phyloP scores from a whole-genome alignment of 2,888 invertebrate genomes.

The Campoletis raptor region DNA sequence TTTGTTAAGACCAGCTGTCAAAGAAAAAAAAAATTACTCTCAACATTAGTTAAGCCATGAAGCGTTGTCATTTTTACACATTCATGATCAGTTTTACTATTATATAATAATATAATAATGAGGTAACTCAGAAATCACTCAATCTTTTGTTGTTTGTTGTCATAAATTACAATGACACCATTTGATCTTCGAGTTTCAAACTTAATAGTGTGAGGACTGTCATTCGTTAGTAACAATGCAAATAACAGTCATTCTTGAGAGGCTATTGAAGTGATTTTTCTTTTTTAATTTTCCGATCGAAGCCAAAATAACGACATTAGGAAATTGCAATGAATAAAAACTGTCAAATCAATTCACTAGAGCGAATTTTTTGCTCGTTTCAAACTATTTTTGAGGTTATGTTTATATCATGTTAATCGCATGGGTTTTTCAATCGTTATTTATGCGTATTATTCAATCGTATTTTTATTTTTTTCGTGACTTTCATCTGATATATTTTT shows the following conservation, averaged over 20 bases:
- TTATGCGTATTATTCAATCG: too few species aligned
- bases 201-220: background rate
- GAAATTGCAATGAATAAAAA: background rate
- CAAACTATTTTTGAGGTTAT: background rate
- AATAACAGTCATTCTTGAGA: too few species aligned
- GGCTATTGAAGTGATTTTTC: background rate
- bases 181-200: too few species aligned
- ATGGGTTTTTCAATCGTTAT: background rate
- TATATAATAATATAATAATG: background rate
- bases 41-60: background rate
- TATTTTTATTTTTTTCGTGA: background rate
- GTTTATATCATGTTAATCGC: background rate
- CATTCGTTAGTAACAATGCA: background rate
- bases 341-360: background rate
- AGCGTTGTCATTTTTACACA: background rate
- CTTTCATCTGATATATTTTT: background rate
- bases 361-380: background rate
- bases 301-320: background rate
- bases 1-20: constrained; percentile 70
- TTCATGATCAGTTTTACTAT: background rate
- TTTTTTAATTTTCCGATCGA: background rate
- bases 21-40: background rate
- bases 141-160: background rate
- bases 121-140: background rate
- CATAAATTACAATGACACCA: background rate